Base-by-base conservation (phyloP, 2,888 invertebrate genomes). In the Salpingus planirostris region DNA sequence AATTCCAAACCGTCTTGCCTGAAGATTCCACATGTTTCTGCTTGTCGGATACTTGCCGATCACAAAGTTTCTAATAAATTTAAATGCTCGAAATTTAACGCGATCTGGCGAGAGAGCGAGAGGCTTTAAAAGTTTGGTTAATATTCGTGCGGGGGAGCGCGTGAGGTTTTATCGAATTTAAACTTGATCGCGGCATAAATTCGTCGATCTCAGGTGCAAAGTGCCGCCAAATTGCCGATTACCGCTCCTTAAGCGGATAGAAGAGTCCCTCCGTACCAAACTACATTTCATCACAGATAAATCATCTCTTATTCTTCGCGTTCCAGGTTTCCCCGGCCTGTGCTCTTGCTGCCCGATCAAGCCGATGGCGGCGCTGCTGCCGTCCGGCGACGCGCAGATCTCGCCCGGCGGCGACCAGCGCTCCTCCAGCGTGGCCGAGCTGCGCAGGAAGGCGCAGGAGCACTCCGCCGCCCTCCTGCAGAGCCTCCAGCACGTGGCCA, bases 391-490 rank as follows among this genome's bases (percentile, higher is more conserved):
- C 46, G 33, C 18, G 18, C 64, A 66, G 7, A 57, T 60, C 2
- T 49, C 65, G 7, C 64, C 65, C 47, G 52, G 50, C 21, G 22
- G 35, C 59, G 26, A 86, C 59, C 83, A 84, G 21, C 73, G 86
- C 21, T 81, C 84, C 3, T 81, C 85, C 49, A 91, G 90, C 62
- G 89, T 93, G 11, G 92, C 92, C 1, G 93, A 93, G 53, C 70
- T 95, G 24, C 72, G 93, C 4, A 76, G 93, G 31, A 91, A 92
- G 60, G 93, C 93, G 1, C 89, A 93, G 63, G 93, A 95, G 59
- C 93, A 95, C 63, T 88, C 91, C 1, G 92, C 93, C 1, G 91
- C 92, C 0, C 66, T 89, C 13, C 64, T 85, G 29, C 84, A 85
- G 57, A 78, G 79, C 21, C 64, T 85, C 27, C 83, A 84, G 48